Base-by-base conservation (phyloP, 2,113 vertebrate genomes). In the Melanotaenia duboulayi region DNA sequence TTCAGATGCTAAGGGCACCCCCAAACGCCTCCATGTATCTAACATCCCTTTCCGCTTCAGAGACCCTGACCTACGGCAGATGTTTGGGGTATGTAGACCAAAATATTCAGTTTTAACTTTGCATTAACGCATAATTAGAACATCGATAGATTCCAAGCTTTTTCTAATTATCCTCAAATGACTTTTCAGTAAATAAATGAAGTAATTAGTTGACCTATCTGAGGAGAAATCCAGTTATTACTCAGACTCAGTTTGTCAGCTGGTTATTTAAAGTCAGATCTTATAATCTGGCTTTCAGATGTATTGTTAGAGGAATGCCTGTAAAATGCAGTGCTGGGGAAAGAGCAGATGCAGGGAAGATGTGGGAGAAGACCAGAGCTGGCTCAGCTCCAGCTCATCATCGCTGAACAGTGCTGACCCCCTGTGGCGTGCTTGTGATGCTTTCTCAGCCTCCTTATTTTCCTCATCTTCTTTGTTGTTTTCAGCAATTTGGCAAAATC, bases 31-130 rank as follows among this genome's bases (percentile, higher is more conserved):
- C 69, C 98, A 99, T 14, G 98, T 99, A 71, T 99, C 98, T 71
- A 99, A 99, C 93, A 99, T 99, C 91, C 98, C 98, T 82, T 99
- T 99, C 93, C 97, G 98, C 71, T 99, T 99, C 93, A 92, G 98
- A 90, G 98, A 99, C 91, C 98, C 98, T 1, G 98, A 99, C 91
- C 95, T 99, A 69, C 95, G 98, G 55, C 98, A 99, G 92, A 99
- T 99, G 97, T 99, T 99, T 93, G 98, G 98, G 95, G 98, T 99
- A 93, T 91, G 97, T 90, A 35, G 19, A 65, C 49, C 0, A 3
- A 51, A 63, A 35, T 35, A 35, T 35, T 35, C 8, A 6, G 4
- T 35, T 35, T 9, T 35, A 3, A 3, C 32, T 35, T 35, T 35
- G 1, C 32, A 35, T 9, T 9, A 28, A 28, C 28, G 6, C 28